A percentile compares a stretch with the other conserved stretches of the same genome.
Evolutionary conservation across 37 sponge, comb jelly and placozoan genomes (phyloP).

Genomic region (Halisarca cf. caerulea): DNA sequence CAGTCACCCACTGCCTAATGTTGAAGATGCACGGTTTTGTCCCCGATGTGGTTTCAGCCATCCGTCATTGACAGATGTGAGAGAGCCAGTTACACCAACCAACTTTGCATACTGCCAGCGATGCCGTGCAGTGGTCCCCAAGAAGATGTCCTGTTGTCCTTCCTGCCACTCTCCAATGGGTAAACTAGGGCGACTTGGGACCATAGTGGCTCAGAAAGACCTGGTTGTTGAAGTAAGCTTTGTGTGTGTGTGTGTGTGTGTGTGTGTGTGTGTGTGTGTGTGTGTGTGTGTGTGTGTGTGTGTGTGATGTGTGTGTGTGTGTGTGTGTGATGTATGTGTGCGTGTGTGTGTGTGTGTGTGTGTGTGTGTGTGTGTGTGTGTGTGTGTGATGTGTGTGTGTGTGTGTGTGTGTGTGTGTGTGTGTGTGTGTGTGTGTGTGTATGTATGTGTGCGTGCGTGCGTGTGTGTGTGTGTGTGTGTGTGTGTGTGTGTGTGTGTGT

Average conservation of each 20-base stretch:
- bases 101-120: background rate
- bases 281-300: background rate
- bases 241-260: background rate
- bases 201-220: constrained; percentile 2
- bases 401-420: no score
- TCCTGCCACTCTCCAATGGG: constrained; percentile 12
- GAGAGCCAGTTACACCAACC: background rate
- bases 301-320: no score
- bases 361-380: no score
- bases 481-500: no score
- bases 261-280: background rate
- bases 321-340: no score
- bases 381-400: no score
- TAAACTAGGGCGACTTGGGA: background rate
- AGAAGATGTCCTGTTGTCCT: background rate
- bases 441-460: no score
- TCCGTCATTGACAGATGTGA: constrained; percentile 50
- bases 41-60: constrained; percentile 66
- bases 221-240: background rate
- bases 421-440: no score
- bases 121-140: constrained; percentile 11
- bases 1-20: background rate
- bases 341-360: no score
- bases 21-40: constrained; percentile 44
- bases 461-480: no score